Evolutionary conservation across 2,888 invertebrate genomes (phyloP), one percentile per base, ranked within the genome.

Genomic region (Drosophila histrio): DNA sequence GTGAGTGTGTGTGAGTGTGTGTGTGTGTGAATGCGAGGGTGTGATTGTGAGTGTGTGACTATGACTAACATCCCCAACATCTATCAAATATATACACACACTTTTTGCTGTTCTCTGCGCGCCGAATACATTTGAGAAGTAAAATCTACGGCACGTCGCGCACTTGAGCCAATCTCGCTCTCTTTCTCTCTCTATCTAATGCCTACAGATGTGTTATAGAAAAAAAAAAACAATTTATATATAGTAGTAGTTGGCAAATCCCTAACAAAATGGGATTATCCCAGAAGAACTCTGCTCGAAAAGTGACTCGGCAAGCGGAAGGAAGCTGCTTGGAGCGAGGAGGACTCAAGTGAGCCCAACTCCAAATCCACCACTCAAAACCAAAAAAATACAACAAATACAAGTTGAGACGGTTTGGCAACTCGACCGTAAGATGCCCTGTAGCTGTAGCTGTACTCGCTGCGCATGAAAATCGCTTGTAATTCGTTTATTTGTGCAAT

Each of bases 81-180:
- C 52, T 6, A 22, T 5, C 36, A n/a, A 24, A 32, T 22, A 24
- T 41, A 38, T 58, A 34, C 32, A 30, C 38, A 19, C 36, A 24
- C 38, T 8, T n/a, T 17, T 32, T 57, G 56, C 36, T 52, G 50
- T 8, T 2, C 15, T 66, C 89, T 89, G 89, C 8, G 78, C 82
- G 87, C 90, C 90, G 78, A 77, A 70, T 89, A 83, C 83, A 89
- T 89, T 89, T 89, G 90, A 90, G 90, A 90, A 90, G 89, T 87
- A 85, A 90, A 90, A 90, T 90, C 90, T 90, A 89, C 89, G 86
- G 87, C 79, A 70, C 57, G 80, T 78, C 80, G 73, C 64, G 39
- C 82, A 87, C 87, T 84, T 84, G 87, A 87, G 87, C 76, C 77
- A 83, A 85, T 75, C 71, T 77, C 68, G 66, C 82, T 71, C 85